Conservation (phyloP, 2,888 invertebrate species). For the Apamea sordens region DNA sequence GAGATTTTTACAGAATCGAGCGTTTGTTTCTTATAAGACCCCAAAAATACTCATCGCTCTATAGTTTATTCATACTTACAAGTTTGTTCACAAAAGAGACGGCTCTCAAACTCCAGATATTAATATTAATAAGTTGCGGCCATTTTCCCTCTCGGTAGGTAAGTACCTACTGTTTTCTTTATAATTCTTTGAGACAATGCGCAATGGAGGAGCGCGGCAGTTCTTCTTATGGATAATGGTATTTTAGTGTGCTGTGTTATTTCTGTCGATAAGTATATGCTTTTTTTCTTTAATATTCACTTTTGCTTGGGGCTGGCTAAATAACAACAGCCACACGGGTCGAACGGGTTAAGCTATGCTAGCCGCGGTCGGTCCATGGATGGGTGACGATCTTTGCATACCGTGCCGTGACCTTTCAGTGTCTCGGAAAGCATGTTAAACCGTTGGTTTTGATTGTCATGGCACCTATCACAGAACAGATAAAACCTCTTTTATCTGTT, state of each 20-base stretch:
- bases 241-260: neutral
- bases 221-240: slow-evolving; percentile 13
- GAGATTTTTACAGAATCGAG: neutral
- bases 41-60: slow-evolving; percentile 6
- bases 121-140: slow-evolving; percentile 62
- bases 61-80: slow-evolving; percentile 19
- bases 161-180: slow-evolving; percentile 48
- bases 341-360: too few relatives aligned
- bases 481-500: too few relatives aligned
- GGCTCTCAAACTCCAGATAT: slow-evolving; percentile 55
- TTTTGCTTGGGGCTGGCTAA: too few relatives aligned
- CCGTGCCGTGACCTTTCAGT: too few relatives aligned
- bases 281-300: too few relatives aligned
- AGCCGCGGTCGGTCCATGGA: too few relatives aligned
- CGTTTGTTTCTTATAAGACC: neutral
- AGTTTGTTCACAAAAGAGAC: slow-evolving; percentile 6
- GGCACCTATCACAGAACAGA: too few relatives aligned
- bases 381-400: too few relatives aligned
- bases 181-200: slow-evolving; percentile 42
- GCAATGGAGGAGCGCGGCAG: slow-evolving; percentile 5
- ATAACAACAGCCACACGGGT: too few relatives aligned
- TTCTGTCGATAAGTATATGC: neutral
- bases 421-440: too few relatives aligned
- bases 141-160: slow-evolving; percentile 36
- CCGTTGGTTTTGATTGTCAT: too few relatives aligned